Evolutionary conservation across 2,888 invertebrate genomes (phyloP).

Genomic region (Synergus gifuensis): DNA sequence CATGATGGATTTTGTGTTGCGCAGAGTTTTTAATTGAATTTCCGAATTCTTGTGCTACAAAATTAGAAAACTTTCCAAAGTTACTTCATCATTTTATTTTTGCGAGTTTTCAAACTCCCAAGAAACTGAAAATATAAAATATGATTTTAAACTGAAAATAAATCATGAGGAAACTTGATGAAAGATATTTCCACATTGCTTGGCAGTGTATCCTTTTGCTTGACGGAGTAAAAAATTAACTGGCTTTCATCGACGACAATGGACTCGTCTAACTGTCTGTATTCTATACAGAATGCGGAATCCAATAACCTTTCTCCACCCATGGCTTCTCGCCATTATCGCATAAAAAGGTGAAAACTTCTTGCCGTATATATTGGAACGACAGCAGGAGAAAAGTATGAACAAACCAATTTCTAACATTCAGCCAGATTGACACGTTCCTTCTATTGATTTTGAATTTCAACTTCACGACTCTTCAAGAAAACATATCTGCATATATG

Average conservation of each 20-base stretch:
- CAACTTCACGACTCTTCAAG: too few species aligned
- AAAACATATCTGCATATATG: neutral
- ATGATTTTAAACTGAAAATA: conserved; percentile 10
- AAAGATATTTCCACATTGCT: conserved; percentile 22
- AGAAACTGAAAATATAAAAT: too few species aligned
- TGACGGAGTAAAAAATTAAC: conserved; percentile 31
- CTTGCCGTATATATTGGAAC: neutral
- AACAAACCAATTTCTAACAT: conserved; percentile 23
- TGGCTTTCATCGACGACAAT: conserved; percentile 50
- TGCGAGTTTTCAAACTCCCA: too few species aligned
- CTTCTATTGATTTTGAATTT: neutral
- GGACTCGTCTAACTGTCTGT: conserved; percentile 55
- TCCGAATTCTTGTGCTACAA: neutral
- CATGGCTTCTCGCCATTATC: conserved; percentile 34
- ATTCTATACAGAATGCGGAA: conserved; percentile 58
- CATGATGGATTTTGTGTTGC: neutral
- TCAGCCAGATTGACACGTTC: neutral
- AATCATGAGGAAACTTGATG: conserved; percentile 21
- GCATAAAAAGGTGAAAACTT: conserved; percentile 33
- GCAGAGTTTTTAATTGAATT: neutral
- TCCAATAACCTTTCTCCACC: conserved; percentile 53
- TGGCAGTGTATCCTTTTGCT: conserved; percentile 28
- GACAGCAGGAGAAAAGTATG: conserved; percentile 11
- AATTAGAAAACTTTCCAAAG: too few species aligned
- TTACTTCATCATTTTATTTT: too few species aligned